These are phyloP conservation scores for Anabacerthia variegaticeps DNA, from an alignment of 2,797 vertebrate genomes.

Conservation along the genomic window DNA sequence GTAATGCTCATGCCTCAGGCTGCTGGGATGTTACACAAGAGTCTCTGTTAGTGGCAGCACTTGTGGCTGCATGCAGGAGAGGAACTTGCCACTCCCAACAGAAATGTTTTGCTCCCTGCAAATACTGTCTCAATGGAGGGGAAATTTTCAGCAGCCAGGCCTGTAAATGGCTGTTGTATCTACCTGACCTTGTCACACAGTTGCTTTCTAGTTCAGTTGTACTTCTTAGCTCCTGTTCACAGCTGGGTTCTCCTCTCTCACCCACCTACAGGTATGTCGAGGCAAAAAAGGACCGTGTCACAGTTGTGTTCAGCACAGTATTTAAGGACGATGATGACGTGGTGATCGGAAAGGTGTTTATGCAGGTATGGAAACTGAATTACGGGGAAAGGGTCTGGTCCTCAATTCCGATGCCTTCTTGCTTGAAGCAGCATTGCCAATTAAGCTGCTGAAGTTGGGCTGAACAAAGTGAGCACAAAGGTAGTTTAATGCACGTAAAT, in stretches of 20 bases:
- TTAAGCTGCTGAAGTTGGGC: not conserved
- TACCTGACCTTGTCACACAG: not conserved
- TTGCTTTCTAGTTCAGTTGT: not conserved
- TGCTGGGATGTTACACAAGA: slow-evolving; percentile 21
- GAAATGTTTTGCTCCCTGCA: not conserved
- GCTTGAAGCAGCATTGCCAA: not conserved
- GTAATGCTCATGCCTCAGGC: not conserved
- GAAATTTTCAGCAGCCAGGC: not conserved
- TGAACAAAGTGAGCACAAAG: not conserved
- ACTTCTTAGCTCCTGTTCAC: not conserved
- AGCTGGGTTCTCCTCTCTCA: not conserved
- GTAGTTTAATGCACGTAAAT: not conserved
- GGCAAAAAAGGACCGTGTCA: slow-evolving; percentile 97
- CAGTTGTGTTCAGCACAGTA: slow-evolving; percentile 98
- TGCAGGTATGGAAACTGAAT: slow-evolving; percentile 88
- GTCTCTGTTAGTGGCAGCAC: not conserved
- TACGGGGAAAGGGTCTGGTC: not conserved
- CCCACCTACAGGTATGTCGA: slow-evolving; percentile 90
- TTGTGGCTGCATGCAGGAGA: slow-evolving; percentile 13
- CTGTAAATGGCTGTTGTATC: not conserved
- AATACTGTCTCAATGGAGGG: not conserved
- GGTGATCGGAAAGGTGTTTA: slow-evolving; percentile 98
- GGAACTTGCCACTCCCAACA: not conserved
- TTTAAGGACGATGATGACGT: slow-evolving; percentile 99
- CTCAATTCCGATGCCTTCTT: not conserved